These are phyloP conservation scores for Geophilus truncorum DNA, from an alignment of 2,888 invertebrate genomes.

Conservation along the genomic window DNA sequence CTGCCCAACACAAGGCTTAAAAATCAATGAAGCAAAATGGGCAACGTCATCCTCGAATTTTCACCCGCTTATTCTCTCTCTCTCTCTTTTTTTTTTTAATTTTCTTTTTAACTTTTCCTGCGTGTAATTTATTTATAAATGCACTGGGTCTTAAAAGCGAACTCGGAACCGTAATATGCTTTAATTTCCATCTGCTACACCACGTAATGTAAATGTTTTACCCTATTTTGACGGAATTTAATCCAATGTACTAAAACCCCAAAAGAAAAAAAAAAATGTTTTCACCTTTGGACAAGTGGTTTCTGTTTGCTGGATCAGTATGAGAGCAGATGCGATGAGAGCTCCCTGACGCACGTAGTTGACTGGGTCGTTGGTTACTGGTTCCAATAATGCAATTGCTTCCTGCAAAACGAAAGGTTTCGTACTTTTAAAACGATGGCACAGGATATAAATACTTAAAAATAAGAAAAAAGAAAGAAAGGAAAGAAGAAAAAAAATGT, in stretches of 20 bases:
- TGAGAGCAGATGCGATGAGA: constrained; percentile 93
- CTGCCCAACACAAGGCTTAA: not conserved
- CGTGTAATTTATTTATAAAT: no score
- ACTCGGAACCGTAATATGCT: not conserved
- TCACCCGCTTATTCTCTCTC: no score
- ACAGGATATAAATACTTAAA: not conserved
- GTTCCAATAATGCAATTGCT: constrained; percentile 90
- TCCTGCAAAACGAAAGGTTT: constrained; percentile 57
- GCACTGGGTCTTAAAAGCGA: not conserved
- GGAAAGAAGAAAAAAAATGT: no score
- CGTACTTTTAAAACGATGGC: not conserved
- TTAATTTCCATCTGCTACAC: not conserved
- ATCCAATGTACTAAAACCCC: not conserved
- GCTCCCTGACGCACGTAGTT: constrained; percentile 98
- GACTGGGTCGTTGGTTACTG: constrained; percentile 97
- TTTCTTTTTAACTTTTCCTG: no score
- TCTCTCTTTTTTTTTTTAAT: no score
- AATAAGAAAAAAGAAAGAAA: no score
- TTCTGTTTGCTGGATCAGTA: constrained; percentile 96
- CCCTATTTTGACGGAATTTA: not conserved
- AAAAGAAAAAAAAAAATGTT: not conserved
- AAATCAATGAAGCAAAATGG: not conserved
- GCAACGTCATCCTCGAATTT: no score
- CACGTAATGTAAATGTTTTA: not conserved
- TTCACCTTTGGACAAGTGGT: constrained; percentile 80